phyloP scores from a whole-genome alignment of 2,888 invertebrate species.

The Nemoura dubitans region DNA sequence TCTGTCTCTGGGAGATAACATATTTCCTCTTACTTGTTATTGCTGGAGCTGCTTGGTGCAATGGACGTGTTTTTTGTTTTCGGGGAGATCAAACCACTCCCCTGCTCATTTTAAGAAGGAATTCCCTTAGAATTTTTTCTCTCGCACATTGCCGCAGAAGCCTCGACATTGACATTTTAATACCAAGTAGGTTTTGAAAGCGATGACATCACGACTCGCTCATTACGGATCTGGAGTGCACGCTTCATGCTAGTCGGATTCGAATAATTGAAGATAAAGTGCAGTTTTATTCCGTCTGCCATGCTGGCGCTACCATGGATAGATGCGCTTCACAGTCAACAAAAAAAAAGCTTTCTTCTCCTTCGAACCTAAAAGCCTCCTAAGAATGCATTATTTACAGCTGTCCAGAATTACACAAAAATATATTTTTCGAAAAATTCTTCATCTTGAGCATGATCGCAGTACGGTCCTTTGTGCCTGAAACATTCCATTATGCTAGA shows the following conservation, averaged over 20 bases:
- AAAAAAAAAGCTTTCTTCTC: background rate
- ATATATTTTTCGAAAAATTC: background rate
- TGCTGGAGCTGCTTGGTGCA: background rate
- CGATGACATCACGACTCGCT: background rate
- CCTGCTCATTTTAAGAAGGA: background rate
- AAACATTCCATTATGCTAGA: background rate
- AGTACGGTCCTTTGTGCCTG: background rate
- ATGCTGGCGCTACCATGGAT: background rate
- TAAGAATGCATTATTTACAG: background rate
- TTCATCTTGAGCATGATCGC: background rate
- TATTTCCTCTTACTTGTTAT: constrained; percentile 34
- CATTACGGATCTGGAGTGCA: background rate
- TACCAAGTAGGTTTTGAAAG: background rate
- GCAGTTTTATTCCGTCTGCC: background rate
- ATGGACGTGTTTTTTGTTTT: constrained; percentile 34
- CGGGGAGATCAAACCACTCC: constrained; percentile 10
- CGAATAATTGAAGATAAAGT: background rate
- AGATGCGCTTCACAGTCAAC: background rate
- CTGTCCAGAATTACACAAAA: background rate
- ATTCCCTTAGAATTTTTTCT: background rate
- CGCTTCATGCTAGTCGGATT: background rate
- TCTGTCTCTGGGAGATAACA: constrained; percentile 16
- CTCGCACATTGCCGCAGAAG: background rate
- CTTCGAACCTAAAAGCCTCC: background rate
- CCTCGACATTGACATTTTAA: background rate